Conservation (phyloP, 1,140 invertebrate species). For the Medauroidea extradentata region DNA sequence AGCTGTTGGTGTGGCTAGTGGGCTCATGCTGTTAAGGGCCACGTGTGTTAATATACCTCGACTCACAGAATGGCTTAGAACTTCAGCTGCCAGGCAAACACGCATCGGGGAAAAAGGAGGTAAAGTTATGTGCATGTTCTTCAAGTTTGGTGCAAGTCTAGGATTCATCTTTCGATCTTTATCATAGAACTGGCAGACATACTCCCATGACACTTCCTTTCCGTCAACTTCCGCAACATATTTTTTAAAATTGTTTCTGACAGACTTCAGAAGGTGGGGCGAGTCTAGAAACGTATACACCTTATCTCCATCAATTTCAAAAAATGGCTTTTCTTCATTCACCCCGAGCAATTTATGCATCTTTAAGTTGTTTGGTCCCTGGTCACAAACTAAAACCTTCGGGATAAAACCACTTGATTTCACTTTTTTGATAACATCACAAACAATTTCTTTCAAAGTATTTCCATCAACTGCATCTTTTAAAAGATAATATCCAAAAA, state of each 20-base stretch:
- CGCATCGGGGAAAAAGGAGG: not conserved
- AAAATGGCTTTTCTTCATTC: not conserved
- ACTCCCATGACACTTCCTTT: too few relatives aligned
- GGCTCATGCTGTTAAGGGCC: not conserved
- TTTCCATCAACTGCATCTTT: not conserved
- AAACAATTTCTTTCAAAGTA: not conserved
- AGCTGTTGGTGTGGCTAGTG: not conserved
- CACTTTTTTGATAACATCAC: not conserved
- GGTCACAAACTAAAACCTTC: slow-evolving; percentile 1
- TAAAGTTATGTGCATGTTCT: not conserved
- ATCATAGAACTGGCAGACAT: too few relatives aligned
- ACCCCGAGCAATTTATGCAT: not conserved
- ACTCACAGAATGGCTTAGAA: not conserved
- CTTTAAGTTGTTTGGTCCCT: not conserved
- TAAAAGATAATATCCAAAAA: not conserved
- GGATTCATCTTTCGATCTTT: too few relatives aligned
- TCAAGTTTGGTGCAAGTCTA: too few relatives aligned
- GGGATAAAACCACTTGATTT: not conserved
- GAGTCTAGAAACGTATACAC: not conserved
- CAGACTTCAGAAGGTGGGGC: slow-evolving; percentile 3
- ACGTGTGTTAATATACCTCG: not conserved
- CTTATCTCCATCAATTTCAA: not conserved
- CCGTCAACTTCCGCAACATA: not conserved
- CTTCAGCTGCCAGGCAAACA: not conserved
- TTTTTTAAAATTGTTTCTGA: slow-evolving; percentile 10